Conservation (phyloP, 2,888 invertebrate genomes). For the Eupithecia vulgata region DNA sequence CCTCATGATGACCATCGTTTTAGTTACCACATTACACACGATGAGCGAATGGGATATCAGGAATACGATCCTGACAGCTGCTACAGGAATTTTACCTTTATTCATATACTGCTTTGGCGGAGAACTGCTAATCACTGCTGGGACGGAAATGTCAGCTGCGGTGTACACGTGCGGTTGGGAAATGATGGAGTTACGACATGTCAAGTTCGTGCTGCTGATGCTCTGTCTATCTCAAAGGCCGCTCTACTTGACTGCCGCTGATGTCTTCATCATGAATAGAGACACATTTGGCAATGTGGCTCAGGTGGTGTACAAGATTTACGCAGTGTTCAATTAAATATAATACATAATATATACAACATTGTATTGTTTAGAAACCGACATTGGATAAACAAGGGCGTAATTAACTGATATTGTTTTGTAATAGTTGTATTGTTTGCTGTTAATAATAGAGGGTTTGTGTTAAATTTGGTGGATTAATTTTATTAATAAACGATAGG, state of each 20-base stretch:
- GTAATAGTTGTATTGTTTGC: conserved; percentile 10
- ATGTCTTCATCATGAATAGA: conserved; percentile 63
- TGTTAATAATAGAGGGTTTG: conserved; percentile 3
- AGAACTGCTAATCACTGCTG: conserved; percentile 60
- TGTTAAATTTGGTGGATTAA: conserved; percentile 3
- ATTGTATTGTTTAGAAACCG: conserved; percentile 2
- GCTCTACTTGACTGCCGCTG: conserved; percentile 60
- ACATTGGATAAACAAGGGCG: conserved; percentile 18
- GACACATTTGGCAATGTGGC: conserved; percentile 64
- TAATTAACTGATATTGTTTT: conserved; percentile 18
- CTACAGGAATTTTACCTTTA: conserved; percentile 61
- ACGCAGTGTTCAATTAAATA: conserved; percentile 63
- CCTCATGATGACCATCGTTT: conserved; percentile 61
- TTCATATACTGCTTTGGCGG: conserved; percentile 69
- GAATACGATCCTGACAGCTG: conserved; percentile 61
- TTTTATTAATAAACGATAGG: not conserved
- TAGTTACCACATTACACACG: conserved; percentile 67
- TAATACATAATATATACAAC: not conserved
- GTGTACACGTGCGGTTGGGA: conserved; percentile 65
- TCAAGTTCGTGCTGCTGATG: conserved; percentile 55
- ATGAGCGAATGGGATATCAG: conserved; percentile 62
- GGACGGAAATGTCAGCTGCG: conserved; percentile 53
- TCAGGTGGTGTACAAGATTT: conserved; percentile 67
- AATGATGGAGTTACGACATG: conserved; percentile 57
- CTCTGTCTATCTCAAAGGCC: conserved; percentile 58